Percentiles rank a stretch among this genome's conserved stretches.
Evolutionary conservation across 2,888 invertebrate genomes (phyloP).

Genomic region (Epirrhoe alternata): DNA sequence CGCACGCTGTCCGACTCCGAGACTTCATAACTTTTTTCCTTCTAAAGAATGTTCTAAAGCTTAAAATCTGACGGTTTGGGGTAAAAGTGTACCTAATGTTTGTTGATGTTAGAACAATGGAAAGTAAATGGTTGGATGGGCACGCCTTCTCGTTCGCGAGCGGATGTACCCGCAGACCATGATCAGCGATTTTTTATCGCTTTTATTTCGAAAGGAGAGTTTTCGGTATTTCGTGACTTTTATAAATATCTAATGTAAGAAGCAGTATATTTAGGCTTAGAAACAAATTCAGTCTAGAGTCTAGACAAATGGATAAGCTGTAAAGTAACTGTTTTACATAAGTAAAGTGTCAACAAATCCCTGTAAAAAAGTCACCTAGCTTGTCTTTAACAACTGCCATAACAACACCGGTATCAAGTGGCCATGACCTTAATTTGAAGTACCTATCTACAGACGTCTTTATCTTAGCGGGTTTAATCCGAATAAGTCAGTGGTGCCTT

Average conservation of each 20-base stretch:
- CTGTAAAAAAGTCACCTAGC: background rate
- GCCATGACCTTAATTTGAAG: constrained; percentile 29
- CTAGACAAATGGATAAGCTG: background rate
- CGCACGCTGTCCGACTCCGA: background rate
- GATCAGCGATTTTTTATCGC: constrained; percentile 67
- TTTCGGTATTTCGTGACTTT: constrained; percentile 19
- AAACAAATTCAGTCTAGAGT: too few relatives aligned
- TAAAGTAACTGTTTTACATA: too few relatives aligned
- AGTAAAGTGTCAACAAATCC: background rate
- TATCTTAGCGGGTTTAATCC: constrained; percentile 37
- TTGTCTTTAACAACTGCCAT: constrained; percentile 3
- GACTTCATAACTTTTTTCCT: background rate
- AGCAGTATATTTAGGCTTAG: background rate
- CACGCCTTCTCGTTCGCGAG: constrained; percentile 58
- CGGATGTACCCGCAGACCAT: constrained; percentile 49
- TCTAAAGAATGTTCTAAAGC: too few relatives aligned
- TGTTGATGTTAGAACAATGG: constrained; percentile 51
- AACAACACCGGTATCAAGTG: constrained; percentile 15
- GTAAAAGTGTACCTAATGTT: constrained; percentile 41
- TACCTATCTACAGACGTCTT: constrained; percentile 34
- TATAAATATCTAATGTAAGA: background rate
- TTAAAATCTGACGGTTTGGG: constrained; percentile 5
- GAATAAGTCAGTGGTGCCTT: constrained; percentile 35
- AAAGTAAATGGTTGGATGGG: constrained; percentile 59
- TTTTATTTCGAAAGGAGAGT: constrained; percentile 48